Evolutionary conservation across 2,113 vertebrate genomes (phyloP), one percentile per base, ranked within the genome.

Genomic region (Nycticorax nycticorax): DNA sequence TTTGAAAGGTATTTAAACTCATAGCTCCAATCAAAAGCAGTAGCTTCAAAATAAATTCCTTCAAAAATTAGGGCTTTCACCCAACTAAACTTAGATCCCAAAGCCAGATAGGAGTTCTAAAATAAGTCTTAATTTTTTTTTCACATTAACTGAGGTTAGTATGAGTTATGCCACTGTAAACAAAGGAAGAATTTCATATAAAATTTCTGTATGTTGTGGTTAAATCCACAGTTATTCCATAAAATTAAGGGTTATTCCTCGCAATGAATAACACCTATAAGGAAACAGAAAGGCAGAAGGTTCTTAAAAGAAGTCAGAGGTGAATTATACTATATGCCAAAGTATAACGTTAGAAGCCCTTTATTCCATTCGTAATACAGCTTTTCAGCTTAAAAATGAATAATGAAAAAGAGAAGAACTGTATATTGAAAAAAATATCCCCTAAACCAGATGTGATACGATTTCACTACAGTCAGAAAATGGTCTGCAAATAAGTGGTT

Each of bases 191-290:
- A 41, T 66, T 94, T 84, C 6, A 89, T 18, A 23, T 23, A 92
- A 66, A 84, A 47, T 1, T 30, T 81, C 41, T 74, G 24, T 93
- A 74, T 93, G 60, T 66, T 96, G 93, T 88, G 81, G 78, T 78
- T 88, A 67, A 55, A 92, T 75, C 33, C 41, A 72, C 24, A 77
- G 81, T 74, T 89, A 77, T 66, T 89, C 24, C 24, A 41, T 85
- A 69, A 92, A 91, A 95, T 77, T 77, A 87, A 57, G 45, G 21
- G 55, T 77, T 88, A 93, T 87, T 89, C 77, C 37, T 89, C 32
- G 71, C 32, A 75, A 77, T 41, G 22, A 84, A 57, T 88, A 89
- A 63, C 32, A 57, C 32, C 47, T 73, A 64, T 11, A 71, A 91
- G 53, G 32, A 89, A 91, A 55, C 27, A 88, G 62, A 74, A 77